Base-by-base conservation (phyloP, 2,797 vertebrate genomes). In the Australoheros facetus region DNA sequence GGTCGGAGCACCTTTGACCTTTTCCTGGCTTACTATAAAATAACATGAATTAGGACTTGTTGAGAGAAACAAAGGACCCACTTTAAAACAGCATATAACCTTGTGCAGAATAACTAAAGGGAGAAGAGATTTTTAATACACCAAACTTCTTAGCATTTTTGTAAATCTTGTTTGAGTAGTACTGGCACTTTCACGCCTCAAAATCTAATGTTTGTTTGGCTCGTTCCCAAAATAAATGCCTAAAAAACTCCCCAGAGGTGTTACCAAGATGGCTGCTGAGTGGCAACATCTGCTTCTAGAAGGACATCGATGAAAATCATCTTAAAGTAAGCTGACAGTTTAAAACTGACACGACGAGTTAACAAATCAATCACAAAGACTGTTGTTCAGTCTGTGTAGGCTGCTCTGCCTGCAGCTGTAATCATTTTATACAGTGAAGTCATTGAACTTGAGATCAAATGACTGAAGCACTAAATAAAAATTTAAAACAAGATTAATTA, bases 401-500 rank as follows among this genome's bases (percentile, higher is more conserved):
- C 8, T 34, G 34, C 4, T 37, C 37, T 37, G 37, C 37, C 37
- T 37, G 9, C 37, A 37, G 34, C 34, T 34, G 34, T 34, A 9
- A 34, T 34, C 34, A 2, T 11, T 37, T 37, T 37, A 37, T 37
- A 37, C 9, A 16, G 3, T 48, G 2, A 48, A 17, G 7, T 48
- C 45, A 48, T 17, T 48, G 6, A 48, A 17, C 45, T 17, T 48
- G 45, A 14, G 16, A 17, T 48, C 45, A 48, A 48, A 48, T 17
- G 45, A 48, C 14, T 48, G 16, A 48, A 17, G 17, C 45, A 17
- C 16, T 2, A 17, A 48, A 17, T 48, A 16, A 48, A 48, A 13
- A 64, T 5, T 48, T 5, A 21, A 26, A 7, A 82, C 5, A 4
- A 30, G 34, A 48, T 51, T 1, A 16, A 60, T 77, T 96, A 99